Base-by-base conservation (phyloP, 1,140 invertebrate genomes). In the Ridgeia piscesae region DNA sequence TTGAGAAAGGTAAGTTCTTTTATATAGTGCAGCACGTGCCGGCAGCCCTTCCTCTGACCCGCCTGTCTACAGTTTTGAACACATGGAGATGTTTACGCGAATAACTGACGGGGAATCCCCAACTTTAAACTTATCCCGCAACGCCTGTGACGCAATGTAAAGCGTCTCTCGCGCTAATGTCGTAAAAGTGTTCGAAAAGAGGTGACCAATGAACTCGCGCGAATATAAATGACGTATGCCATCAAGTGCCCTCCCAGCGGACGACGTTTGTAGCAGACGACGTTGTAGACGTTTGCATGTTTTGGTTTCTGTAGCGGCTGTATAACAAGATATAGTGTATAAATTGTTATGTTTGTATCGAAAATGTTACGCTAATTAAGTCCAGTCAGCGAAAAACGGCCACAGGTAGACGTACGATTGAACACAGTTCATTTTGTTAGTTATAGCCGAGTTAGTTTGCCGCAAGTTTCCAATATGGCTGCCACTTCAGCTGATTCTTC, bases 151-250 rank as follows among this genome's bases (percentile, higher is more conserved):
- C 58, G 58, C 58, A 77, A 6, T 77, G 58, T 21, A 77, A 77
- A 77, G 58, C 58, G 58, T 77, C 58, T 77, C 58, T 77, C 58
- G 58, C 58, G 58, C 58, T 77, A 21, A 77, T 77, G 58, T 77
- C 58, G 58, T 77, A 77, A 77, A 77, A 77, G 58, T 77, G 58
- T 77, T 77, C 58, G 58, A 77, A 77, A 77, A 77, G 58, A 77
- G 58, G 58, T 77, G 58, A 77, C 58, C 58, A 77, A 77, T 77
- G 58, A 77, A 77, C 58, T 77, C 58, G 58, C 58, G 58, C 58
- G 58, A 77, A 77, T 77, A 77, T 77, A 77, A 77, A 77, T 77
- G 58, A 77, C 58, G 58, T 77, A 77, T 77, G 58, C 14, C 58
- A 77, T 77, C 58, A 77, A 77, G 58, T 77, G 58, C 58, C 58